Conservation (phyloP, 1,140 invertebrate species). For the Chlorops oryzae region DNA sequence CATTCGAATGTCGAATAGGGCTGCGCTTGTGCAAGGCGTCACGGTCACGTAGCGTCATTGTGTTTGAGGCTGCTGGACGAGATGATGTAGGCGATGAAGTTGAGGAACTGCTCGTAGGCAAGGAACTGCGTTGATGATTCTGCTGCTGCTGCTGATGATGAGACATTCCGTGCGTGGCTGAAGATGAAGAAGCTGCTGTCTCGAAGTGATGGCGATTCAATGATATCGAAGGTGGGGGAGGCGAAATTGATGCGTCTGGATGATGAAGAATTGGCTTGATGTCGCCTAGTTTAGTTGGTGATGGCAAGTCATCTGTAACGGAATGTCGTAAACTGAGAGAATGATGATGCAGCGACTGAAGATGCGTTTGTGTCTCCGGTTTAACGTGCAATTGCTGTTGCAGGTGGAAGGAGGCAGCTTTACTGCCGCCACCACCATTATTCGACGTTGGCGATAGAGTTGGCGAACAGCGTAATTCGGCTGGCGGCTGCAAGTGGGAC, state of each 20-base stretch:
- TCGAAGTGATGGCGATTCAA: constrained; percentile 9
- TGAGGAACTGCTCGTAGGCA: constrained; percentile 19
- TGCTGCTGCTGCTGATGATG: constrained; percentile 2
- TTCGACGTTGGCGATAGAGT: constrained; percentile 23
- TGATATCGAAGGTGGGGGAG: constrained; percentile 2
- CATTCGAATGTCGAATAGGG: not conserved
- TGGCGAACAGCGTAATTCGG: constrained; percentile 18
- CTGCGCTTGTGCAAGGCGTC: constrained; percentile 26
- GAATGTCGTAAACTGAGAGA: too few species aligned
- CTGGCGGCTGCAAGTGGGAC: constrained; percentile 20
- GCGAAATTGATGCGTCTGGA: constrained; percentile 11
- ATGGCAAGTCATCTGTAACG: too few species aligned
- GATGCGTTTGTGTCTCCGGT: constrained; percentile 37
- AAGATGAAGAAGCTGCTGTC: not conserved
- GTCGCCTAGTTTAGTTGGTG: too few species aligned
- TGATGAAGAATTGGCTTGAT: too few species aligned
- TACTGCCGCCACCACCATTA: constrained; percentile 18
- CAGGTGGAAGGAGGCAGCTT: constrained; percentile 33
- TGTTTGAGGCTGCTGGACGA: constrained; percentile 24
- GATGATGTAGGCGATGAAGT: constrained; percentile 26
- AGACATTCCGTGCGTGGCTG: too few species aligned
- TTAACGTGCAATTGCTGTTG: constrained; percentile 43
- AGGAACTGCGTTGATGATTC: not conserved
- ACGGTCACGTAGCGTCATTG: constrained; percentile 25
- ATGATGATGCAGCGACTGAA: constrained; percentile 29